Evolutionary conservation across 2,113 vertebrate genomes (phyloP), one percentile per base, ranked within the genome.

Genomic region (Clupea harengus): DNA sequence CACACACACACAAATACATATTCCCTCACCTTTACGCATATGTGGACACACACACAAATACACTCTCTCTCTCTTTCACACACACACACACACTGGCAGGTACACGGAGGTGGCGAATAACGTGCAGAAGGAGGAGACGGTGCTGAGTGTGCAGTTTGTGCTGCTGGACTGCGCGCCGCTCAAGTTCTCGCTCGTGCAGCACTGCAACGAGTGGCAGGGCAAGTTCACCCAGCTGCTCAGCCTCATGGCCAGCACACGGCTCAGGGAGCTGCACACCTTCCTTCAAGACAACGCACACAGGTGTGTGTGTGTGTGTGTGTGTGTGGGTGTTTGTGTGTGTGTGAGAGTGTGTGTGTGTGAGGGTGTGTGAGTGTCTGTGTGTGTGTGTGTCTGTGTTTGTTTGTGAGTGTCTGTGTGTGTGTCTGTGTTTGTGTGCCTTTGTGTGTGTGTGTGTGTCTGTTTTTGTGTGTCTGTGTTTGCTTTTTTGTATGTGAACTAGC

Each of bases 61-160:
- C 22, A 22, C 54, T 22, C 8, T 78, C 18, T 28, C 28, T 25
- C 72, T 13, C 72, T 18, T 18, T 81, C 49, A 28, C 82, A 75
- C 64, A 84, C 80, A 82, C 13, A 67, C 39, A 39, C 32, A 18
- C 4, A 7, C 25, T 64, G 32, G 0, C 91, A 96, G 95, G 88
- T 96, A 96, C 91, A 94, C 94, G 0, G 95, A 96, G 89, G 95
- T 96, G 60, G 95, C 94, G 5, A 96, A 96, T 89, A 96, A 96
- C 0, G 94, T 95, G 20, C 95, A 96, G 93, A 96, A 95, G 92
- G 96, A 96, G 90, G 96, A 96, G 93, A 96, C 94, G 0, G 91
- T 95, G 88, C 90, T 95, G 82, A 95, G 88, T 86, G 89, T 96
- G 84, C 95, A 95, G 91, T 96, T 96, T 32, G 95, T 96, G 86